Evolutionary conservation across 2,113 vertebrate species (phyloP).

Genomic region (Catharus fuscescens): DNA sequence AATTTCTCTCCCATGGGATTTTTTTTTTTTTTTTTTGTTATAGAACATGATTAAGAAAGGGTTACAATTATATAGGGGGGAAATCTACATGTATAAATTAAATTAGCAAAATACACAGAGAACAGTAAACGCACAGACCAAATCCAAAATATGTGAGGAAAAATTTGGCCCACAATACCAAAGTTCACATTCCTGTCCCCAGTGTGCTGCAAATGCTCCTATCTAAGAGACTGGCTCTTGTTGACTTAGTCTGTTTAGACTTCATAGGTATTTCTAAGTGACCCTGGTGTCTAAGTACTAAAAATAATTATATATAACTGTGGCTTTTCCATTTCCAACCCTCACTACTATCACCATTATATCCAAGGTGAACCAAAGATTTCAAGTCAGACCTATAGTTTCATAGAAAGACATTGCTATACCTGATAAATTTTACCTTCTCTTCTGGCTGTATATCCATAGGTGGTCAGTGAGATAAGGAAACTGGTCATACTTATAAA

Average conservation of each 20-base stretch:
- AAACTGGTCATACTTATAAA: not conserved
- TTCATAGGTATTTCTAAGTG: not conserved
- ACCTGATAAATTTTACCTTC: not conserved
- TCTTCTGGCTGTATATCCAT: not conserved
- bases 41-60: constrained; percentile 10
- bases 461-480: not conserved
- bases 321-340: not conserved
- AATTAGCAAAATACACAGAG: not conserved
- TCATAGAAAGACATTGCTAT: not conserved
- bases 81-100: not conserved
- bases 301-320: not conserved
- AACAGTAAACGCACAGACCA: not conserved
- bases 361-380: not conserved
- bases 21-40: not conserved
- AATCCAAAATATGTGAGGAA: not conserved
- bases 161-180: not conserved
- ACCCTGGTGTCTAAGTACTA: not conserved
- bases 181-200: not conserved
- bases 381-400: not conserved
- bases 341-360: not conserved
- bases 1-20: constrained; percentile 3
- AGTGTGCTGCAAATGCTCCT: not conserved
- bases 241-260: not conserved
- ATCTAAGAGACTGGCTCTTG: not conserved
- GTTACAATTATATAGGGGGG: not conserved